Evolutionary conservation across 2,888 invertebrate genomes (phyloP), one percentile per base, ranked within the genome.

Genomic region (Campoletis raptor): DNA sequence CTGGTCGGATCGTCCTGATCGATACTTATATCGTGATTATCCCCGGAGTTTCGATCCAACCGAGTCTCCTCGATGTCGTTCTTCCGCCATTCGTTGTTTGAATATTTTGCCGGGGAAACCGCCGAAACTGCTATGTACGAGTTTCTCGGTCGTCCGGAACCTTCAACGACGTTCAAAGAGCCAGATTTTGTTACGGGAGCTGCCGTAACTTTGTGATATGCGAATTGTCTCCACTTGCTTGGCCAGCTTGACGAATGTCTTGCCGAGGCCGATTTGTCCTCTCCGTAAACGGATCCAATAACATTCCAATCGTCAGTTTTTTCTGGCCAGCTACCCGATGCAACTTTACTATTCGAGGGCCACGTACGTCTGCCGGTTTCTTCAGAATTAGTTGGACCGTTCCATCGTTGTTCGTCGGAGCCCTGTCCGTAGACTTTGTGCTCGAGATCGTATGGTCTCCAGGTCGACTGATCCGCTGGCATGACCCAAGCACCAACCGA

Each of bases 111-210:
- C 36, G 91, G 90, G 2, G 93, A 90, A 2, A 93, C 92, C 0
- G 92, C 93, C 0, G 94, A 94, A 2, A 94, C 92, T 0, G 94
- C 94, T 45, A 94, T 93, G 81, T 92, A 93, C n/a, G 94, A 92
- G 87, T 94, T 94, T 83, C 91, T 92, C 18, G 87, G 42, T 80
- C 48, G 87, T 67, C 69, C 87, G 0, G 89, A 76, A 0, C 89
- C 91, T 24, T 93, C 92, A 7, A 89, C 80, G 64, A 45, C 18
- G 45, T 66, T 85, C 9, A 90, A 80, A 10, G 91, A 87, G 0
- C 93, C 93, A 0, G 92, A 87, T 45, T 92, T 93, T 1, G 90
- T 87, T 0, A 91, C 87, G 7, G 93, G 92, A 61, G 91, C 85
- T 0, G 92, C 91, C 0, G 93, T 93, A 0, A 94, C 93, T 54